Evolutionary conservation across 2,888 invertebrate species (phyloP), one percentile per base, ranked within the genome.

Genomic region (Nycteola revayana): DNA sequence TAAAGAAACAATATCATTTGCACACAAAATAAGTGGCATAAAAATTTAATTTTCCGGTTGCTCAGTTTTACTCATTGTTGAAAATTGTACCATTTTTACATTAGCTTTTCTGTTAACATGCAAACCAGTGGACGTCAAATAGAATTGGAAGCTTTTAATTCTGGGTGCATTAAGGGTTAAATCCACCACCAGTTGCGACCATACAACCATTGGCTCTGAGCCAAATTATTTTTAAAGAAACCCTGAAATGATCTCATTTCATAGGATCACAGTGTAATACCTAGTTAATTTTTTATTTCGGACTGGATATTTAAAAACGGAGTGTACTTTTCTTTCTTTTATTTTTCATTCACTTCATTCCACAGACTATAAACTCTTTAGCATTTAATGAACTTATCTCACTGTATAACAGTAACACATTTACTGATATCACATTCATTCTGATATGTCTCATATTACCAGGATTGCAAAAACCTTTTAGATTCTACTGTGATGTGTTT

Each of bases 141-240:
- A 67, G 64, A 71, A 60, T 64, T 61, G 62, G 61, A 60, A 68
- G 70, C 67, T 71, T 73, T 77, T 76, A 76, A 75, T 72, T 66
- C 64, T 53, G 56, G 57, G 57, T 54, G 68, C 66, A 73, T 77
- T 77, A 75, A 70, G 66, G 73, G 66, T 72, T 65, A 68, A 76
- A 76, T 71, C 77, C 69, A 66, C 84, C 83, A 86, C 84, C 78
- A 84, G 85, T 86, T 85, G 85, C 83, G 58, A 78, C 57, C 58
- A 47, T 60, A 58, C 56, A 56, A 56, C 47, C 48, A 60, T 67
- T 87, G 87, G 86, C 82, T 33, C 38, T 34, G 42, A 36, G 73
- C 86, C 86, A 86, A 84, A 84, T 85, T 81, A 85, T 85, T 85
- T 84, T 76, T 68, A 82, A 84, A 84, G 75, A 75, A 82, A 77